A percentile compares a stretch with the other conserved stretches of the same genome.
phyloP scores from a whole-genome alignment of 1,140 invertebrate genomes.

The Laupala kohalensis region DNA sequence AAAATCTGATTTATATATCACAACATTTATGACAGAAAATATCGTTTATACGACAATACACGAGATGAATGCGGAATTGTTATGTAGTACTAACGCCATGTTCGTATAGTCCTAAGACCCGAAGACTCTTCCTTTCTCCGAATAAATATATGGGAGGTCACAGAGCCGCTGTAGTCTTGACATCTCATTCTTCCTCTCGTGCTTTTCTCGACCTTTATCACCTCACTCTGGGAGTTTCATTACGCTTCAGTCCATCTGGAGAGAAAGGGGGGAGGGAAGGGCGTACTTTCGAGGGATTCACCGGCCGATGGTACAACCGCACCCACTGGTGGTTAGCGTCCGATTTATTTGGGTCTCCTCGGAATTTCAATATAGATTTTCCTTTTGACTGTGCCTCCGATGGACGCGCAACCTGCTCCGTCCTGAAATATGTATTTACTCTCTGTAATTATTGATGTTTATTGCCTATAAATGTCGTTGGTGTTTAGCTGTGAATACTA shows the following conservation, averaged over 20 bases:
- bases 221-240: neutral
- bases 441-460: neutral
- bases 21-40: too few species aligned
- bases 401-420: neutral
- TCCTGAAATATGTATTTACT: neutral
- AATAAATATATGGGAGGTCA: too few species aligned
- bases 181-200: neutral
- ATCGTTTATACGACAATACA: too few species aligned
- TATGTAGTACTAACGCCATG: too few species aligned
- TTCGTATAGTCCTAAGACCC: too few species aligned
- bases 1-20: too few species aligned
- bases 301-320: too few species aligned
- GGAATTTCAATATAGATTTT: neutral
- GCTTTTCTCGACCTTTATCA: neutral
- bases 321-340: neutral
- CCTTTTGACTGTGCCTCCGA: neutral
- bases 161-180: too few species aligned
- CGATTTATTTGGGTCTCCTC: neutral
- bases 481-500: neutral
- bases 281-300: neutral
- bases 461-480: neutral
- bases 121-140: too few species aligned
- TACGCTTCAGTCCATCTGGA: neutral
- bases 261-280: neutral
- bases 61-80: too few species aligned